These are phyloP conservation scores for Crocodylus rhombifer DNA, from an alignment of 2,797 vertebrate species.

Conservation along the genomic window DNA sequence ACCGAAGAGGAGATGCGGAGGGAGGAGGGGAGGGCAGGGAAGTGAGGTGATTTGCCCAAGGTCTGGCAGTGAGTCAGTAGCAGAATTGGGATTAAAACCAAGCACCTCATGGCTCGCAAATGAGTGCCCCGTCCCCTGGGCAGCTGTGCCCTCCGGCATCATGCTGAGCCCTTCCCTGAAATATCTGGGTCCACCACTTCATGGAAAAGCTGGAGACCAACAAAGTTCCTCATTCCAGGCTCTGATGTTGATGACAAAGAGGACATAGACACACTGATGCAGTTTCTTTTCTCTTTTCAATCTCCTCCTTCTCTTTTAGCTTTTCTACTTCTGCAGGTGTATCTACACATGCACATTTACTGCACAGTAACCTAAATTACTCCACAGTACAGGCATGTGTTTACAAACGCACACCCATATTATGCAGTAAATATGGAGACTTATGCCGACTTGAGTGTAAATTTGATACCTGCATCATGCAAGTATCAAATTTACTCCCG, in stretches of 20 bases:
- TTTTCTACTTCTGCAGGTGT: background rate
- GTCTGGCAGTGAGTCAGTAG: fast-evolving
- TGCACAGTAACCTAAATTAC: too few relatives aligned
- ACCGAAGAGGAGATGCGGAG: fast-evolving
- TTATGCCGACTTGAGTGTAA: too few relatives aligned
- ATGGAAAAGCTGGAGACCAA: background rate
- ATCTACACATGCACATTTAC: too few relatives aligned
- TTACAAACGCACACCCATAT: too few relatives aligned
- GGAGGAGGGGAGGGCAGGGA: background rate
- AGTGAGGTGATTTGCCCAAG: background rate
- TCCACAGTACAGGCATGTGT: too few relatives aligned
- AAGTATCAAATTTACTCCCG: too few relatives aligned
- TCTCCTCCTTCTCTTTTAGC: background rate
- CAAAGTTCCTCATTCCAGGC: background rate
- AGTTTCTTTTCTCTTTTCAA: fast-evolving
- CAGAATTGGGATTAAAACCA: fast-evolving
- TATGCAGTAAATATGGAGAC: too few relatives aligned
- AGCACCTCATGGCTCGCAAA: background rate
- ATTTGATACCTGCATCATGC: too few relatives aligned
- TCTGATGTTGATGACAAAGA: background rate
- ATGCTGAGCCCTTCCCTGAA: background rate
- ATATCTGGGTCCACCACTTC: background rate
- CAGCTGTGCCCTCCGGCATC: background rate
- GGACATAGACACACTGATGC: background rate
- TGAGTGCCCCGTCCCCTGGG: background rate